Evolutionary conservation across 2,113 vertebrate species (phyloP).

Genomic region (Callionymus lyra): DNA sequence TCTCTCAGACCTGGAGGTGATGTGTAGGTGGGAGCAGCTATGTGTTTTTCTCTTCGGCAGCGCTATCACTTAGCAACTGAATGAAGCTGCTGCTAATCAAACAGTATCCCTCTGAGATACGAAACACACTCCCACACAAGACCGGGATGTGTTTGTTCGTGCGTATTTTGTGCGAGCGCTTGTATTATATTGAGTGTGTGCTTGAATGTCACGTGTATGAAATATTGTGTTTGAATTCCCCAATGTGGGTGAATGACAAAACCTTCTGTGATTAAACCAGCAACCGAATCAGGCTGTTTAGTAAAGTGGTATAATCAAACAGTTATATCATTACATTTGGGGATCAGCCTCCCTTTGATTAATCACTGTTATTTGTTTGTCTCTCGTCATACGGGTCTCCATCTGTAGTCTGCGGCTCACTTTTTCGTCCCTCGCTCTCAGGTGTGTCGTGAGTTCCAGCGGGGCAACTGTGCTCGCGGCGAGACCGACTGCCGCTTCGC

Average conservation of each 20-base stretch:
- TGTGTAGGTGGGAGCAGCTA: constrained; percentile 43
- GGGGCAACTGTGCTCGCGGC: constrained; percentile 92
- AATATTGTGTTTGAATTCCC: constrained; percentile 8
- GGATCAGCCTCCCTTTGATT: too few species aligned
- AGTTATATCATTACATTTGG: too few species aligned
- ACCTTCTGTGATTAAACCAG: constrained; percentile 13
- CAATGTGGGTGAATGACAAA: constrained; percentile 14
- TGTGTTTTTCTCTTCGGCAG: constrained; percentile 49
- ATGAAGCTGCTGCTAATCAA: constrained; percentile 58
- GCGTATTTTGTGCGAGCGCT: not conserved
- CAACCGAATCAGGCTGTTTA: too few species aligned
- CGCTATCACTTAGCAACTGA: constrained; percentile 66
- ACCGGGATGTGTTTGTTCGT: constrained; percentile 10
- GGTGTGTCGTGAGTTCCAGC: constrained; percentile 97
- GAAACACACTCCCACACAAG: constrained; percentile 42
- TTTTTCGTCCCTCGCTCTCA: too few species aligned
- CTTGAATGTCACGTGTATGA: constrained; percentile 1
- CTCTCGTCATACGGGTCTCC: not conserved
- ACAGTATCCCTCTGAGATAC: constrained; percentile 52
- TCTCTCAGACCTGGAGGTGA: constrained; percentile 44
- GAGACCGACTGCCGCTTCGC: constrained; percentile 98
- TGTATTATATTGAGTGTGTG: too few species aligned
- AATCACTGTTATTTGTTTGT: not conserved
- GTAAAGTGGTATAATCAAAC: too few species aligned
- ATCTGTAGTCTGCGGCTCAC: not conserved